Base-by-base conservation (phyloP, 37 sponge, comb jelly and placozoan genomes). In the Ephydatia muelleri region DNA sequence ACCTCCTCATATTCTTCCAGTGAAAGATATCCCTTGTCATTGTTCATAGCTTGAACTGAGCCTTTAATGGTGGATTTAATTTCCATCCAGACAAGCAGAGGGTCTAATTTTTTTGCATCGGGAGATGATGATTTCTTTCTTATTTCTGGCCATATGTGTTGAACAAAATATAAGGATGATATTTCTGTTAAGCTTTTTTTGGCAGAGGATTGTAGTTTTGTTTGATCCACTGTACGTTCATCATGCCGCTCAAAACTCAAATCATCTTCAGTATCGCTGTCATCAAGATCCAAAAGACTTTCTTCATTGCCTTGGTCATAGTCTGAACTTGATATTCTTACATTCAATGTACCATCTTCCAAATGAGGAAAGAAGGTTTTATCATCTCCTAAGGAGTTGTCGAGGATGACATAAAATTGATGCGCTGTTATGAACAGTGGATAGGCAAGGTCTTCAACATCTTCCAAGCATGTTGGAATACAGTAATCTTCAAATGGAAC, bases 41-140 rank as follows among this genome's bases (percentile, higher is more conserved):
- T 70, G 40, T 88, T 32, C 70, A 95, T 2, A 32, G 95, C 95
- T 71, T 95, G 40, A 26, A 19, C 1, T 21, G 95, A 92, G 23
- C 95, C 95, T 40, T 95, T 92, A 28, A 95, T 88, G 76, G 89
- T 92, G 57, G 95, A 95, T 30, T 84, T 82, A 38, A 95, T 95
- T 76, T 95, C 95, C 82, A 84, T 92, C 95, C 95, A 95, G 19
- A 95, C 70, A 21, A 95, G 79, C 6, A 91, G 73, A 23, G 95
- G 85, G 34, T 85, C 72, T 28, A 80, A 72, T 30, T 32, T 65
- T 8, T 65, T 57, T 11, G 47, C 8, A 43, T 43, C 6, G 47
- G 47, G 47, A 39, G 2, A 66, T 80, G 0, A 21, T n/a, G 6
- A 48, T 93, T 93, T 92, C 19, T 81, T 78, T n/a, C 79, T 83